A percentile compares a stretch with the other conserved stretches of the same genome.
Evolutionary conservation across 92 coral and sea anemone species (phyloP).

Genomic region (Porites divaricata): DNA sequence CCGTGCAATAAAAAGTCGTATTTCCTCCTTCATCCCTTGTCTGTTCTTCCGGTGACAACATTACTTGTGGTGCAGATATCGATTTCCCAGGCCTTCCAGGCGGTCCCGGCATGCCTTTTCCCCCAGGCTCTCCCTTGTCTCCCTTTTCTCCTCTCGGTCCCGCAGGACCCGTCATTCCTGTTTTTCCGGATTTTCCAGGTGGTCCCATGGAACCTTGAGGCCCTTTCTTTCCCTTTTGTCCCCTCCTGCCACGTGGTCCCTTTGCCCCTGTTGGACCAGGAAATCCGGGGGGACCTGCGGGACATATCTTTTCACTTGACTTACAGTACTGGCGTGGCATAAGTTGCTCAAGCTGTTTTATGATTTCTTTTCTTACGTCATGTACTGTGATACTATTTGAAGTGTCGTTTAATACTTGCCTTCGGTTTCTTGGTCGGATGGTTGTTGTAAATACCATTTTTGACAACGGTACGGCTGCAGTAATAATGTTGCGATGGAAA

Average conservation of each 20-base stretch:
- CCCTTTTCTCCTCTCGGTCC: constrained; percentile 5
- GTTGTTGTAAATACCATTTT: background rate
- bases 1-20: too few relatives aligned
- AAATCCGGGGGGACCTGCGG: constrained; percentile 24
- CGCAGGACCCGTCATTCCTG: background rate
- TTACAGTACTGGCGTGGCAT: constrained; percentile 1
- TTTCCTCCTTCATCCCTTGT: background rate
- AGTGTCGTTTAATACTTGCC: background rate
- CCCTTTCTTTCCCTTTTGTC: background rate
- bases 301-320: constrained; percentile 14
- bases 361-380: constrained; percentile 14
- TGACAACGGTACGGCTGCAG: too few relatives aligned
- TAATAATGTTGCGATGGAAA: too few relatives aligned
- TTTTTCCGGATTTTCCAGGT: constrained; percentile 1
- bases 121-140: background rate
- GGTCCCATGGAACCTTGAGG: background rate
- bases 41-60: background rate
- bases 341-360: background rate
- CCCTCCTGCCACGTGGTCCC: constrained; percentile 17
- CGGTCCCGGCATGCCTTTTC: background rate
- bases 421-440: background rate
- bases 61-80: background rate
- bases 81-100: background rate
- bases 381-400: background rate
- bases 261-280: constrained; percentile 2